phyloP scores from a whole-genome alignment of 1,140 invertebrate species.

The Periplaneta americana region DNA sequence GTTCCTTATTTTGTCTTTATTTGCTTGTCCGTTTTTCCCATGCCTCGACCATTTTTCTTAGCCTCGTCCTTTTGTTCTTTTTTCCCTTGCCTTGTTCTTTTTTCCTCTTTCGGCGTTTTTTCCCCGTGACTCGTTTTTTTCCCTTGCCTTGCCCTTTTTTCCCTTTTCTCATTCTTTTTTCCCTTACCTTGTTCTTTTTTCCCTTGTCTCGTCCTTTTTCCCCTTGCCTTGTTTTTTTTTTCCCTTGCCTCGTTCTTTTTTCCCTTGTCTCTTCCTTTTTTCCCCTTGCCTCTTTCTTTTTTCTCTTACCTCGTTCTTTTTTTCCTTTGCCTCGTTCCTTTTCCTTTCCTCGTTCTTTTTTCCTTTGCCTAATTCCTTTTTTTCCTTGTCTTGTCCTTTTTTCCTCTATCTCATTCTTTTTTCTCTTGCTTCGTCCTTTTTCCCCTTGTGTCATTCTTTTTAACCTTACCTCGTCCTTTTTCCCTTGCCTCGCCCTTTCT shows the following conservation, averaged over 20 bases:
- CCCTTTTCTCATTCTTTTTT: neutral
- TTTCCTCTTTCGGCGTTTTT: neutral
- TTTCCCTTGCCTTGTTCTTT: neutral
- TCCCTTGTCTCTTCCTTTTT: neutral
- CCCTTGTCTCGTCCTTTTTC: neutral
- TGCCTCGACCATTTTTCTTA: neutral
- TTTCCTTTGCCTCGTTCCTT: neutral
- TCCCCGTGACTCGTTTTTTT: neutral
- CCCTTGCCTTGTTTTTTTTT: neutral
- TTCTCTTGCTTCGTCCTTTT: neutral
- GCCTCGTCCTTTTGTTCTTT: neutral
- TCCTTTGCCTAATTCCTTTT: neutral
- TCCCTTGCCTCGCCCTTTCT: too few relatives aligned
- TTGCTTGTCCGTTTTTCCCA: neutral
- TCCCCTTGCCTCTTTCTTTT: neutral
- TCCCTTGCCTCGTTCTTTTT: neutral
- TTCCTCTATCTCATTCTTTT: neutral
- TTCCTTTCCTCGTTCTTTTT: neutral
- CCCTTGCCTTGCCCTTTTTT: neutral
- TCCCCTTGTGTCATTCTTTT: neutral
- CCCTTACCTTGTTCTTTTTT: neutral
- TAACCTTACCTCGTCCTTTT: neutral
- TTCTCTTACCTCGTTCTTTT: neutral
- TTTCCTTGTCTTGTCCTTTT: neutral
- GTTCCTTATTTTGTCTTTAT: neutral